Conservation (phyloP, 2,888 invertebrate species). For the Tetheella fluctuosa region DNA sequence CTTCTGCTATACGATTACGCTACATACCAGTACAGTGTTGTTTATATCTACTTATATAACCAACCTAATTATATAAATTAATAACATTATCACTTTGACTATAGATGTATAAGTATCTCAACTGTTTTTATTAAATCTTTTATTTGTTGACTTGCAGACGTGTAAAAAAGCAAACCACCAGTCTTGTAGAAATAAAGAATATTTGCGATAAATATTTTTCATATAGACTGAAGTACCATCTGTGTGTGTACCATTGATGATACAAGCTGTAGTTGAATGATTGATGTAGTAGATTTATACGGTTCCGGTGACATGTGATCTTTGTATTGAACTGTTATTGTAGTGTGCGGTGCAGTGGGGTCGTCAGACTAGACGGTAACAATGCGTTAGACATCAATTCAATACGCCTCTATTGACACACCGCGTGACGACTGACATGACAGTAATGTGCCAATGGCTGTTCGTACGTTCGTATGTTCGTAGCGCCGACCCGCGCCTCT, state of each 20-base stretch:
- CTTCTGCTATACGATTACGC: neutral
- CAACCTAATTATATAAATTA: too few relatives aligned
- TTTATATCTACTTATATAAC: too few relatives aligned
- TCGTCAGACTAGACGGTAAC: constrained; percentile 60
- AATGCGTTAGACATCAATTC: constrained; percentile 61
- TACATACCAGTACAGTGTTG: neutral
- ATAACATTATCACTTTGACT: too few relatives aligned
- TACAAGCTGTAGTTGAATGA: constrained; percentile 19
- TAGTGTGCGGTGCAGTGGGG: constrained; percentile 51
- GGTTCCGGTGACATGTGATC: constrained; percentile 51
- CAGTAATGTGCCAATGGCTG: too few relatives aligned
- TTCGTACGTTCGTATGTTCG: neutral
- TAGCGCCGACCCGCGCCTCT: neutral
- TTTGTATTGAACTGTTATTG: constrained; percentile 55
- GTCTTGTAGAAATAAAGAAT: too few relatives aligned
- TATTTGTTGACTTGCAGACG: too few relatives aligned
- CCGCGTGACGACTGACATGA: constrained; percentile 34
- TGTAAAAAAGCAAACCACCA: too few relatives aligned
- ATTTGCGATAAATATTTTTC: neutral
- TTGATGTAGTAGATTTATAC: constrained; percentile 33
- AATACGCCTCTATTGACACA: constrained; percentile 59
- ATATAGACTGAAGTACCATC: neutral
- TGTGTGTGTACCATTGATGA: neutral
- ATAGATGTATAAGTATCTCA: too few relatives aligned
- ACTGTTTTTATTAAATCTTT: too few relatives aligned